These are phyloP conservation scores for Triplophysa dalaica DNA, from an alignment of 2,113 vertebrate genomes.

Conservation along the genomic window DNA sequence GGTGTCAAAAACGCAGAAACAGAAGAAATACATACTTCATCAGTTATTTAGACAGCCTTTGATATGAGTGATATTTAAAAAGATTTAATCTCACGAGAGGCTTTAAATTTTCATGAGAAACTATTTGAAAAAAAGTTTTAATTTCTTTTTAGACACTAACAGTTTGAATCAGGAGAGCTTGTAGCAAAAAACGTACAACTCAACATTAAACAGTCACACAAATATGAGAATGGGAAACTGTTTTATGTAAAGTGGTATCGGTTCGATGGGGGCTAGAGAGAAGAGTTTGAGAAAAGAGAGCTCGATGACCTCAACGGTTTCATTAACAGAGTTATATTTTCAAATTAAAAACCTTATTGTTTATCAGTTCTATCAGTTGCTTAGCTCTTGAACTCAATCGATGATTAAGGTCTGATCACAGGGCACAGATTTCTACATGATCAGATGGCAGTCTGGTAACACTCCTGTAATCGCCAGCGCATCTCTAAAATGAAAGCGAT, in stretches of 20 bases:
- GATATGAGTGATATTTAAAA: conserved; percentile 79
- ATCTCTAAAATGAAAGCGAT: background rate
- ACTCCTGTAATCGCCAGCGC: background rate
- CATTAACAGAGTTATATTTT: no score
- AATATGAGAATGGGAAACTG: background rate
- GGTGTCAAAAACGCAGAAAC: conserved; percentile 56
- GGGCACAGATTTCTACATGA: background rate
- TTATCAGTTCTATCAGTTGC: no score
- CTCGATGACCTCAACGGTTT: no score
- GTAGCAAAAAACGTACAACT: background rate
- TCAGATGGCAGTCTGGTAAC: background rate
- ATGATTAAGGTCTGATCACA: background rate
- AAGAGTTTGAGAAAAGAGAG: no score
- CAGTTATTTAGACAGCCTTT: conserved; percentile 78
- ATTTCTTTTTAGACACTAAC: background rate
- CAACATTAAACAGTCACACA: background rate
- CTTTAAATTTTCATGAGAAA: conserved; percentile 74
- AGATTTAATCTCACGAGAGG: conserved; percentile 73
- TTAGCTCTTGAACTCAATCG: background rate
- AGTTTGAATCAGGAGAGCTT: background rate
- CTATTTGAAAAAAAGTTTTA: conserved; percentile 66
- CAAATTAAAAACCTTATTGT: no score
- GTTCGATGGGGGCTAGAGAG: no score
- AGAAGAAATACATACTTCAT: conserved; percentile 70
- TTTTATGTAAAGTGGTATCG: no score